Evolutionary conservation across 2,888 invertebrate species (phyloP).

Genomic region (Dyspetes luteomarginatus): DNA sequence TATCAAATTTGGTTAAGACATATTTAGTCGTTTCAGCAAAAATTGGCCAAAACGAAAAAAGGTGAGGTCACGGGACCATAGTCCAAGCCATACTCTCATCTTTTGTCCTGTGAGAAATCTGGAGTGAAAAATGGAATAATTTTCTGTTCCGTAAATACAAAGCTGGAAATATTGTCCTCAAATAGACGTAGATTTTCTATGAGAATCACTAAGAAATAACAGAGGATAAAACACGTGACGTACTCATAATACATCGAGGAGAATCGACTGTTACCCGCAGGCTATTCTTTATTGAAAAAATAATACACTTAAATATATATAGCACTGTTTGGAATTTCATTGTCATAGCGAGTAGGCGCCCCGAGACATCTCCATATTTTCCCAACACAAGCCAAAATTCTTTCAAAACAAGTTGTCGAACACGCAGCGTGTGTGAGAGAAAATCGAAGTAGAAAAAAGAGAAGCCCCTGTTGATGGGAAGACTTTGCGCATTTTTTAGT

Average conservation of each 20-base stretch:
- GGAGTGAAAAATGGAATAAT: neutral
- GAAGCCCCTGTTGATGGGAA: conserved; percentile 67
- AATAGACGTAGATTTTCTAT: conserved; percentile 12
- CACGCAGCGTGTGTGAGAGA: conserved; percentile 57
- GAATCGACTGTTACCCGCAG: neutral
- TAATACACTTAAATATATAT: conserved; percentile 8
- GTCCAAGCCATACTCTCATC: too few relatives aligned
- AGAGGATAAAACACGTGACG: neutral
- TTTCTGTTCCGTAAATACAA: neutral
- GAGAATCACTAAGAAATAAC: conserved; percentile 22
- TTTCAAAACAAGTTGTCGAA: conserved; percentile 70
- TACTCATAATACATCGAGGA: neutral
- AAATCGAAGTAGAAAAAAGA: conserved; percentile 62
- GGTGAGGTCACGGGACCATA: too few relatives aligned
- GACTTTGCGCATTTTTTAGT: conserved; percentile 70
- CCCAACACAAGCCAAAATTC: conserved; percentile 75
- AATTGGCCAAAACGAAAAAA: too few relatives aligned
- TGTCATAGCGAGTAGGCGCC: conserved; percentile 35
- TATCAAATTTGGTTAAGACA: too few relatives aligned
- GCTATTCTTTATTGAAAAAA: conserved; percentile 23
- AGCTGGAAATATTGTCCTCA: neutral
- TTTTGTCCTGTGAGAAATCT: too few relatives aligned
- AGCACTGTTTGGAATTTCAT: conserved; percentile 44
- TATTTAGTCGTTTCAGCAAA: too few relatives aligned
- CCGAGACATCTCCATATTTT: conserved; percentile 76